phyloP scores from a whole-genome alignment of 2,113 vertebrate species.

The Sarotherodon lohbergeri region DNA sequence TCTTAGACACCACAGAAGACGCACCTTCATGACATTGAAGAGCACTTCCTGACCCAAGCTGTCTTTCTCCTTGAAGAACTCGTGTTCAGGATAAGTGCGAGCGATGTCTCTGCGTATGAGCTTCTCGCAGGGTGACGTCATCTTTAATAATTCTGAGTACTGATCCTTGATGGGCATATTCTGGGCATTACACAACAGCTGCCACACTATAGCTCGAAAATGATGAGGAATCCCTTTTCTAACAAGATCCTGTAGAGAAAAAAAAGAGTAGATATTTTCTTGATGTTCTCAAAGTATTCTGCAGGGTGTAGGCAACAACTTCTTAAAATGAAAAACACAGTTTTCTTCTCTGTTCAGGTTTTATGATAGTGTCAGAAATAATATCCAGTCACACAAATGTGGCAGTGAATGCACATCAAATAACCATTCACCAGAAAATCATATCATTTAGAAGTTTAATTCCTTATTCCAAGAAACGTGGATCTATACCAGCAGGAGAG shows the following conservation, averaged over 20 bases:
- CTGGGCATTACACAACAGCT: constrained; percentile 91
- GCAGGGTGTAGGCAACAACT: too few relatives aligned
- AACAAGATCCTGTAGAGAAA: constrained; percentile 85
- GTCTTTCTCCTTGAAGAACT: constrained; percentile 99
- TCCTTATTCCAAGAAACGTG: background rate
- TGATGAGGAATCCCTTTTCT: constrained; percentile 96
- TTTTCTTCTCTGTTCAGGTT: background rate
- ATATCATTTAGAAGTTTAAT: background rate
- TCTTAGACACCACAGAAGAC: background rate
- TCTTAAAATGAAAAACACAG: background rate
- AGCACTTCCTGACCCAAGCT: constrained; percentile 96
- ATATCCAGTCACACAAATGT: background rate
- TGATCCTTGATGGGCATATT: constrained; percentile 97
- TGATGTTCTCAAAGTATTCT: background rate
- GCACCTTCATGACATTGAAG: constrained; percentile 99
- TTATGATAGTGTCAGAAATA: background rate
- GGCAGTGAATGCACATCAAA: fast-evolving
- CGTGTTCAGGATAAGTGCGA: constrained; percentile 95
- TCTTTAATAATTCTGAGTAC: constrained; percentile 96
- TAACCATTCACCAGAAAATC: background rate
- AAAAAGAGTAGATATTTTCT: background rate
- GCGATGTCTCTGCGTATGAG: constrained; percentile 96
- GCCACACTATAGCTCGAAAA: constrained; percentile 98
- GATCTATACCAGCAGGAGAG: background rate
- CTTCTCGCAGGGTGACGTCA: constrained; percentile 98